These are phyloP conservation scores for Cydia splendana DNA, from an alignment of 1,140 invertebrate species.

Conservation along the genomic window DNA sequence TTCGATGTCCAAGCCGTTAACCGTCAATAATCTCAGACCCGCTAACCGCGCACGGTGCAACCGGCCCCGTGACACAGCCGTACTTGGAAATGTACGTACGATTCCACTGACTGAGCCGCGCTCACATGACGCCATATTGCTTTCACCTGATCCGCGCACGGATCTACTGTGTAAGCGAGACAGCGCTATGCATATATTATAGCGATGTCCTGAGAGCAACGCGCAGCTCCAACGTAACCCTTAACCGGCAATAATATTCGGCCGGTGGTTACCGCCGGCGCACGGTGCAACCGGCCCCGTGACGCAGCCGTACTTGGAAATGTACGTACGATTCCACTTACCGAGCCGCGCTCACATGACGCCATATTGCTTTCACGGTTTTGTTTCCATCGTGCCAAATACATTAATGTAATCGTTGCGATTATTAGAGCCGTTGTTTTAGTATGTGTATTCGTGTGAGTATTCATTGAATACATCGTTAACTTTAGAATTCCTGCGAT, in stretches of 20 bases:
- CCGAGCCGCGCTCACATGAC: slow-evolving; percentile 60
- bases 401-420: not conserved
- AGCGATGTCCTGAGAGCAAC: too few relatives aligned
- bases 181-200: not conserved
- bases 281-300: slow-evolving; percentile 52
- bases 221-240: too few relatives aligned
- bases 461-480: too few relatives aligned
- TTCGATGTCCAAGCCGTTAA: not conserved
- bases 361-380: not conserved
- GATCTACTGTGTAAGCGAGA: not conserved
- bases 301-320: slow-evolving; percentile 74
- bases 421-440: too few relatives aligned
- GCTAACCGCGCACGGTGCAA: not conserved
- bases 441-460: too few relatives aligned
- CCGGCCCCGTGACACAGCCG: slow-evolving; percentile 56
- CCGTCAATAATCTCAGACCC: not conserved
- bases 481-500: too few relatives aligned
- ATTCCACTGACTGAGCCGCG: slow-evolving; percentile 66
- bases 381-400: not conserved
- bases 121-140: too few relatives aligned
- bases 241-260: slow-evolving; percentile 32
- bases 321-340: slow-evolving; percentile 77
- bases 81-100: slow-evolving; percentile 76
- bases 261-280: slow-evolving; percentile 1
- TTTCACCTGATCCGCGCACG: too few relatives aligned